Evolutionary conservation across 1,140 invertebrate species (phyloP), one percentile per base, ranked within the genome.

Genomic region (Megalopta genalis): DNA sequence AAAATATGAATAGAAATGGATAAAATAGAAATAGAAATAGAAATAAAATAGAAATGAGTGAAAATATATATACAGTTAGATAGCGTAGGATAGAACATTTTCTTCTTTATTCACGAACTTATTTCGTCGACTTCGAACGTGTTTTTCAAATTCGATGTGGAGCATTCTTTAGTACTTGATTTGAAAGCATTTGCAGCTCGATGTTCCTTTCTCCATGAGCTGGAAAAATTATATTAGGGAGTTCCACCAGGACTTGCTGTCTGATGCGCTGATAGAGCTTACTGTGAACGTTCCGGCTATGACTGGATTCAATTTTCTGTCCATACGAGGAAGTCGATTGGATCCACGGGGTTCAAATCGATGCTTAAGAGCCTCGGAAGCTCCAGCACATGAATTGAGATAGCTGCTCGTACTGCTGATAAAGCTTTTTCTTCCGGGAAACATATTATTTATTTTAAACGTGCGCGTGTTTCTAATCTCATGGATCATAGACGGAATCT

Each of bases 221-320:
- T 57, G 54, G 54, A 57, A 57, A 57, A 57, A 57, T 57, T n/a
- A 57, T 57, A 57, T 57, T 57, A 7, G 3, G 54, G n/a, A 57
- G 18, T 57, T n/a, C 54, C 8, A 4, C 54, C 21, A 57, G 21
- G 54, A 57, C 54, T 57, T n/a, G 54, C 21, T 57, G 54, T n/a
- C 54, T n/a, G 54, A 57, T 57, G 54, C n/a, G 21, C 54, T 57
- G 21, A n/a, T 57, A 57, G 54, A 57, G 54, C 54, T 57, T 57
- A 57, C 54, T n/a, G 21, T 9, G 54, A 57, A 21, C 54, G 18
- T n/a, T n/a, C 54, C 21, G 54, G 9, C 18, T n/a, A 57, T n/a
- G 21, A n/a, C 54, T n/a, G 54, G 18, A n/a, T 57, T 57, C 18
- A 57, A 57, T 57, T 57, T n/a, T 21, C 54, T n/a, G 54, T n/a